These are phyloP conservation scores for Eupelmus urozonus DNA, from an alignment of 2,888 invertebrate genomes.

Conservation along the genomic window DNA sequence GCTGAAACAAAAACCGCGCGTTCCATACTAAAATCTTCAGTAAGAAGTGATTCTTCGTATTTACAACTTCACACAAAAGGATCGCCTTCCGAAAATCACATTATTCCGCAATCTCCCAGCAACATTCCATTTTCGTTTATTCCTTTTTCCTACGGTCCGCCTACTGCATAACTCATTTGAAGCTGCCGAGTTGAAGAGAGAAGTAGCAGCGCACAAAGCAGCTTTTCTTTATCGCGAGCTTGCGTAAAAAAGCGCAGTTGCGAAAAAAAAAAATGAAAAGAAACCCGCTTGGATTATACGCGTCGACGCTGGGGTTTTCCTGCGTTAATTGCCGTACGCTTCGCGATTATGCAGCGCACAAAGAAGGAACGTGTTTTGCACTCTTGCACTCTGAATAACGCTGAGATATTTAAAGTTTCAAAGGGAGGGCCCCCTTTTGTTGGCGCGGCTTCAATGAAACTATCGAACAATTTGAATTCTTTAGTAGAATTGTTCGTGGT, in stretches of 20 bases:
- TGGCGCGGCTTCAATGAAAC: too few species aligned
- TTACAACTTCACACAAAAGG: constrained; percentile 32
- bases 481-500: too few species aligned
- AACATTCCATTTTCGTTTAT: constrained; percentile 50
- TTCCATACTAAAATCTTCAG: constrained; percentile 15
- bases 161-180: constrained; percentile 32
- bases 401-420: too few species aligned
- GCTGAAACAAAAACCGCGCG: too few species aligned
- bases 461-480: too few species aligned
- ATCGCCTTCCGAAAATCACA: constrained; percentile 36
- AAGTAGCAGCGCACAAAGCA: too few species aligned
- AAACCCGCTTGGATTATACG: constrained; percentile 20
- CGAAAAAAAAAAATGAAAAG: constrained; percentile 6
- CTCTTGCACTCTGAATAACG: not conserved
- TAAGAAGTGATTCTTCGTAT: constrained; percentile 21
- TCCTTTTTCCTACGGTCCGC: too few species aligned
- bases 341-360: constrained; percentile 12
- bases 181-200: too few species aligned
- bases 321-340: constrained; percentile 29
- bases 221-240: constrained; percentile 35
- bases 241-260: not conserved
- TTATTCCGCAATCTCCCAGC: constrained; percentile 47
- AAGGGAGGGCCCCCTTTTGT: too few species aligned
- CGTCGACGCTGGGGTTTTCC: constrained; percentile 33
- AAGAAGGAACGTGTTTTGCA: constrained; percentile 2